These are phyloP conservation scores for Sebastes vulpes DNA, from an alignment of 2,797 vertebrate species.

Conservation along the genomic window DNA sequence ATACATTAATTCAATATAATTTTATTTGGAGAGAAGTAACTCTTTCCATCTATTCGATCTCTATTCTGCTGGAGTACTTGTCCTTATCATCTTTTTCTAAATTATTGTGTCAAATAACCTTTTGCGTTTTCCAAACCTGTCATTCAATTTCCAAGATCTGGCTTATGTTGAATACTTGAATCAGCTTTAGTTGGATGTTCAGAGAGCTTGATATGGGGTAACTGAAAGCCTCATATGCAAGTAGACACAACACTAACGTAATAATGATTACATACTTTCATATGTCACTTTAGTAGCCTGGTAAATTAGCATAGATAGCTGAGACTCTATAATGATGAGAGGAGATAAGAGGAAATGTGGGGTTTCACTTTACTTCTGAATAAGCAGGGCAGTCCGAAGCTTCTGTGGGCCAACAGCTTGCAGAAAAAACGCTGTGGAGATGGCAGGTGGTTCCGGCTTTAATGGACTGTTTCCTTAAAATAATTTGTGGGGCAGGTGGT, in stretches of 20 bases:
- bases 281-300: neutral
- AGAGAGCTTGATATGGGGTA: neutral
- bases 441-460: conserved; percentile 65
- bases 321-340: conserved; percentile 1
- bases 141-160: neutral
- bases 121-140: neutral
- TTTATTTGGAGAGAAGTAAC: neutral
- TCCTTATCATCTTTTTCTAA: neutral
- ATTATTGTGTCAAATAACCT: neutral
- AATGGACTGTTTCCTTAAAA: conserved; percentile 66
- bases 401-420: conserved; percentile 45
- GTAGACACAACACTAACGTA: neutral
- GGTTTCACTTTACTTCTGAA: neutral
- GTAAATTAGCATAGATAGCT: neutral
- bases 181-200: neutral
- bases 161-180: neutral
- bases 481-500: conserved; percentile 65
- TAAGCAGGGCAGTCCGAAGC: conserved; percentile 8
- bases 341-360: neutral
- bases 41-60: neutral
- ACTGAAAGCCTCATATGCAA: neutral
- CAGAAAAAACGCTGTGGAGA: conserved; percentile 26
- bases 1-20: neutral
- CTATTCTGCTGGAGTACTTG: neutral
- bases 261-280: neutral